Conservation (phyloP, 2,113 vertebrate genomes). For the Daphoenositta chrysoptera region DNA sequence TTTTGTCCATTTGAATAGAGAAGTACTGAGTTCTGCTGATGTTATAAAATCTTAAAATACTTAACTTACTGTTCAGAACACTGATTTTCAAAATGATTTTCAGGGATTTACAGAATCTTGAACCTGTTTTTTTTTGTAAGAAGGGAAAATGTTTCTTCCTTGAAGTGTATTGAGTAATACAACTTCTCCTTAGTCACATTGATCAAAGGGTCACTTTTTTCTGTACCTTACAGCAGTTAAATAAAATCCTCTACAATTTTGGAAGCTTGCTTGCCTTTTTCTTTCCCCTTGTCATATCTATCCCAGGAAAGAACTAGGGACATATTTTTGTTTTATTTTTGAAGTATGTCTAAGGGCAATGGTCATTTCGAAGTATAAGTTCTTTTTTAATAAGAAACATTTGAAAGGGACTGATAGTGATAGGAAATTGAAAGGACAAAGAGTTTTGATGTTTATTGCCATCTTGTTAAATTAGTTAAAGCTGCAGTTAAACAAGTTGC, state of each 20-base stretch:
- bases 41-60: not conserved
- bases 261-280: not conserved
- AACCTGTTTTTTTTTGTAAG: not conserved
- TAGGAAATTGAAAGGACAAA: not conserved
- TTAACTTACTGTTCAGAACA: not conserved
- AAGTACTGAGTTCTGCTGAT: not conserved
- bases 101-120: not conserved
- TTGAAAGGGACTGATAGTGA: not conserved
- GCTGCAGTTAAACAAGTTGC: not conserved
- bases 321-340: not conserved
- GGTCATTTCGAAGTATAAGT: not conserved
- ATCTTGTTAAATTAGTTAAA: not conserved
- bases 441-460: not conserved
- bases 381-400: not conserved
- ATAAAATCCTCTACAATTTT: not conserved
- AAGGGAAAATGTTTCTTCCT: not conserved
- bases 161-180: not conserved
- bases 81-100: not conserved
- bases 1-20: not conserved
- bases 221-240: not conserved
- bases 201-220: not conserved
- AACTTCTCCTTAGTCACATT: not conserved
- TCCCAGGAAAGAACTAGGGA: not conserved
- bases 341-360: not conserved
- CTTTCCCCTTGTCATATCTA: not conserved